Percentiles rank a stretch among this genome's conserved stretches.
phyloP scores from a whole-genome alignment of 2,888 invertebrate genomes.

The Zhuqinia jingwanae region DNA sequence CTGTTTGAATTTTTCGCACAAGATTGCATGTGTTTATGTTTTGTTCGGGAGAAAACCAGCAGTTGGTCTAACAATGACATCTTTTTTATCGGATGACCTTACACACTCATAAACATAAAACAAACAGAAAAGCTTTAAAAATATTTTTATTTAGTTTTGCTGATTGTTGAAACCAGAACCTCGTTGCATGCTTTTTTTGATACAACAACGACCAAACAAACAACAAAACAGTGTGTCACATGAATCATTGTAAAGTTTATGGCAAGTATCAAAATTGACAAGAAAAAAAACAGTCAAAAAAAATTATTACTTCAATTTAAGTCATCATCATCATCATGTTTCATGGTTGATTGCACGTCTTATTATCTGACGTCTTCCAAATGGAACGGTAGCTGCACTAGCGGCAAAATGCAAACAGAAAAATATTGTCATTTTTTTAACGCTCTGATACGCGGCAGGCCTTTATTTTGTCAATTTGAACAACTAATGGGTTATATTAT shows the following conservation, averaged over 20 bases:
- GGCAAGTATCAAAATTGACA: constrained; percentile 10
- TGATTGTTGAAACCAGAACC: not conserved
- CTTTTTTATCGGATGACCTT: not conserved
- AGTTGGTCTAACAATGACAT: not conserved
- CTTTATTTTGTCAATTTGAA: constrained; percentile 30
- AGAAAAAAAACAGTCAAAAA: not conserved
- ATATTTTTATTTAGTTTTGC: no score
- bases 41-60: no score
- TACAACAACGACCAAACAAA: no score
- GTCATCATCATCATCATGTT: not conserved
- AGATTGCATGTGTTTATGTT: no score
- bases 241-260: not conserved
- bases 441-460: constrained; percentile 33
- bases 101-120: constrained; percentile 5
- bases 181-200: not conserved
- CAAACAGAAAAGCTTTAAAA: not conserved
- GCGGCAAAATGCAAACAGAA: constrained; percentile 33
- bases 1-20: no score
- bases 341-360: constrained; percentile 35
- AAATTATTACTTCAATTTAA: not conserved
- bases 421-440: constrained; percentile 8
- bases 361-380: not conserved
- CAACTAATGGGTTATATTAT: constrained; percentile 35
- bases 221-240: constrained; percentile 2
- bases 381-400: constrained; percentile 22